Evolutionary conservation across 1,140 invertebrate species (phyloP).

Genomic region (Agrilus planipennis): DNA sequence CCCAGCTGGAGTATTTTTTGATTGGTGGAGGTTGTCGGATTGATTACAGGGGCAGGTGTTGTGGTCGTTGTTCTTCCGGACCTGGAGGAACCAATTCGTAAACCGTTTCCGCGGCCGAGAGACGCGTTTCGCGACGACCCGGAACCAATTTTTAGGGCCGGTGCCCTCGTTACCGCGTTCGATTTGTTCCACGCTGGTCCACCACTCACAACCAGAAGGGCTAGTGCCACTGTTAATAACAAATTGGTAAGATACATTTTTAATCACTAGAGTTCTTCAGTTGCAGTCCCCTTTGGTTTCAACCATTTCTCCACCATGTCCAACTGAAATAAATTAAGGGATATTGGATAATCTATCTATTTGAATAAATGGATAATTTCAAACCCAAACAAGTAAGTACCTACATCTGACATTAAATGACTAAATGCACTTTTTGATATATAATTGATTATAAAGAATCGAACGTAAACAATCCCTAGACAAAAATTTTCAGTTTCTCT

Average conservation of each 20-base stretch:
- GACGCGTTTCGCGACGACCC: conserved; percentile 25
- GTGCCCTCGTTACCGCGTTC: conserved; percentile 30
- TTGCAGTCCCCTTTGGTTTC: conserved; percentile 6
- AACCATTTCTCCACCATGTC: no score
- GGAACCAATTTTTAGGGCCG: conserved; percentile 31
- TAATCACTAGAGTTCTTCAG: conserved; percentile 2
- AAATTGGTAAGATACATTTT: conserved; percentile 22
- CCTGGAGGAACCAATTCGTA: conserved; percentile 22
- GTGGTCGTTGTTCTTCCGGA: conserved; percentile 24
- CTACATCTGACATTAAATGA: no score
- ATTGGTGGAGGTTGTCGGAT: conserved; percentile 13
- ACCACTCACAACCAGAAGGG: conserved; percentile 34
- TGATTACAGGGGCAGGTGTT: conserved; percentile 18
- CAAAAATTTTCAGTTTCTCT: no score
- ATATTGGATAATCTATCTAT: conserved; percentile 2
- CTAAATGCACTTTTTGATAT: no score
- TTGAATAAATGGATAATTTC: no score
- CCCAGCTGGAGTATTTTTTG: conserved; percentile 42
- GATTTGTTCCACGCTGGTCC: conserved; percentile 32
- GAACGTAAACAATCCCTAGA: no score
- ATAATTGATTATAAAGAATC: no score
- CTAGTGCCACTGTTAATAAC: conserved; percentile 26
- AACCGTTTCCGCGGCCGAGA: conserved; percentile 23
- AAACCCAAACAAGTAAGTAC: no score
- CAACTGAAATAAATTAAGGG: no score